Base-by-base conservation (phyloP, 2,888 invertebrate genomes). In the Nasonia oneida region DNA sequence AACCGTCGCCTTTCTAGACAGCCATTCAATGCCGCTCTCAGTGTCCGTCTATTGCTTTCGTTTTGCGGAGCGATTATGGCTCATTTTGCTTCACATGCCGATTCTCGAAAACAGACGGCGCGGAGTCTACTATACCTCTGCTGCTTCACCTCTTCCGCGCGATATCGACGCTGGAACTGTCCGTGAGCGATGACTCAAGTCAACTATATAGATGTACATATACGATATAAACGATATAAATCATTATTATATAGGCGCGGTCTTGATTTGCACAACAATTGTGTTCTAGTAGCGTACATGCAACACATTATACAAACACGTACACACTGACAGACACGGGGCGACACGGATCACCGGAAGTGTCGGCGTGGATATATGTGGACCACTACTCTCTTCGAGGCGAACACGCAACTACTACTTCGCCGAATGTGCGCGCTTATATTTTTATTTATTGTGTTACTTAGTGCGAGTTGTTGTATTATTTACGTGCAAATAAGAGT, bases 401-500 rank as follows among this genome's bases (percentile, higher is more conserved):
- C 53, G 50, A 57, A 73, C 50, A 77, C 18, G 74, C 79, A 70
- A 15, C 3, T 23, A 15, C 3, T 23, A 75, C 10, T 53, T 75
- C 57, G 6, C 57, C n/a, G n/a, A 61, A 61, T 61, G 47, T 81
- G 23, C 57, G 57, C 10, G 57, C 57, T 61, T n/a, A 61, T n/a
- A 61, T 78, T 67, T 85, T 86, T 86, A 83, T 83, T 86, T 86
- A 86, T 86, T 86, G 86, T 83, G 86, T 83, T 86, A 86, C 73
- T 86, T 83, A 83, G 77, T 74, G 64, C 73, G 83, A 81, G 47
- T 83, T 76, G 47, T 83, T 76, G 81, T 81, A 77, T 75, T 83
- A 83, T 77, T 77, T 77, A 77, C 37, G 73, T 67, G 76, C 77
- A 83, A 80, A 81, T 64, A 64, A 81, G 77, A 86, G 83, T 86